Base-by-base conservation (phyloP, 1,140 invertebrate species). In the Cotesia typhae region DNA sequence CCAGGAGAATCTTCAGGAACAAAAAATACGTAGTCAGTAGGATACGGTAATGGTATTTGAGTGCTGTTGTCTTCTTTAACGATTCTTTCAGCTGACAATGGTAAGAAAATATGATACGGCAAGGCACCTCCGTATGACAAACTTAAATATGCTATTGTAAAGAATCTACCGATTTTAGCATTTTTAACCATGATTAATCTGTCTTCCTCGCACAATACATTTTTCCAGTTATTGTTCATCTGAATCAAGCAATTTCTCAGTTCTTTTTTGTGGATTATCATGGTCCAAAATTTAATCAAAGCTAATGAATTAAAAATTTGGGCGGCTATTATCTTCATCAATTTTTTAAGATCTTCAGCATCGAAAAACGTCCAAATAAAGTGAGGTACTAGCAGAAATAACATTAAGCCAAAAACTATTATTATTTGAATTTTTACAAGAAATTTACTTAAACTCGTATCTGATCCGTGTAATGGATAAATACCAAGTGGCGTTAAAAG, bases 241-340 rank as follows among this genome's bases (percentile, higher is more conserved):
- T 82, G 76, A 5, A 76, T 72, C 4, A 85, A 53, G 36, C 81
- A 85, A 55, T 71, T 75, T 36, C 75, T 69, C 1, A 86, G 79
- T 0, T 80, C 74, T 4, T 78, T 67, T 20, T 80, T 84, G 5
- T 84, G 83, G 0, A 84, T 74, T 3, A 85, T 82, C 38, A 85
- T 69, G 1, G 81, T 80, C 79, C 80, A 85, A 66, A 85, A 86
- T 67, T 85, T 86, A 1, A 84, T 77, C 0, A 86, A 70, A 4
- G 80, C 83, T 14, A 86, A 67, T 28, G 81, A 75, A 5, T 80
- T 84, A 53, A 86, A 86, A 0, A 86, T 79, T 60, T 83, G 75
- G 4, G 81, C 81, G 1, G 80, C 84, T 12, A 85, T 82, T 7
- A 86, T 78, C 65, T 86, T 85, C 83, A 85, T 86, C 9, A 84